Conservation (phyloP, 2,888 invertebrate genomes). For the Eilema sororculum region DNA sequence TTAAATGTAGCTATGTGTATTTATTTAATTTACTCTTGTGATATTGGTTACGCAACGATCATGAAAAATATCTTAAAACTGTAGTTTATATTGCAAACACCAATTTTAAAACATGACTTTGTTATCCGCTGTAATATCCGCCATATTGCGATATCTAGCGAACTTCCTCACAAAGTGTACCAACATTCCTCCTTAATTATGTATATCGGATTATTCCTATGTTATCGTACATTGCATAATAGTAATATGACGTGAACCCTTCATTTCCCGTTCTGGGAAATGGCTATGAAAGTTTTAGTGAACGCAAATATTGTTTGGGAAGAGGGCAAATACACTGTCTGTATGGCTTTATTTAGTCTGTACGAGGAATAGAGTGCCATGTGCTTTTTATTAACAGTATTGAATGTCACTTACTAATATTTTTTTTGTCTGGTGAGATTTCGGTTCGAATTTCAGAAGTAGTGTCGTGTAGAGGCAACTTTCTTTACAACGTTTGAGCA, state of each 20-base stretch:
- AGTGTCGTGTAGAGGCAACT: neutral
- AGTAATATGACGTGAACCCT: constrained; percentile 11
- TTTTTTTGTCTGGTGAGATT: neutral
- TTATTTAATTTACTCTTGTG: too few relatives aligned
- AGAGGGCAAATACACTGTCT: constrained; percentile 18
- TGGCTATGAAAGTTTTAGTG: constrained; percentile 19
- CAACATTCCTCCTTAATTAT: constrained; percentile 7
- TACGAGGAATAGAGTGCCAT: constrained; percentile 12
- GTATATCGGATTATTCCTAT: constrained; percentile 17
- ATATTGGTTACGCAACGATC: too few relatives aligned
- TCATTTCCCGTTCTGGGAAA: constrained; percentile 10
- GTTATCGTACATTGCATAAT: constrained; percentile 12
- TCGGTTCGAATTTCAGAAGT: neutral
- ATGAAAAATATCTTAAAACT: too few relatives aligned
- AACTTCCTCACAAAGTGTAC: neutral
- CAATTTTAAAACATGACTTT: neutral
- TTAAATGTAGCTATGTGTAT: too few relatives aligned
- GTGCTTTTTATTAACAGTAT: constrained; percentile 15
- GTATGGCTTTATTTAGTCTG: constrained; percentile 19
- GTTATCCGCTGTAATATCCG: neutral
- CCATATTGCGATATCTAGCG: neutral
- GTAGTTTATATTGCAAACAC: too few relatives aligned
- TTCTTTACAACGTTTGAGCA: too few relatives aligned
- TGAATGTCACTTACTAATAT: constrained; percentile 1
- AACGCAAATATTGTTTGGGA: constrained; percentile 19